Evolutionary conservation across 2,113 vertebrate genomes (phyloP).

Genomic region (Elephas maximus): DNA sequence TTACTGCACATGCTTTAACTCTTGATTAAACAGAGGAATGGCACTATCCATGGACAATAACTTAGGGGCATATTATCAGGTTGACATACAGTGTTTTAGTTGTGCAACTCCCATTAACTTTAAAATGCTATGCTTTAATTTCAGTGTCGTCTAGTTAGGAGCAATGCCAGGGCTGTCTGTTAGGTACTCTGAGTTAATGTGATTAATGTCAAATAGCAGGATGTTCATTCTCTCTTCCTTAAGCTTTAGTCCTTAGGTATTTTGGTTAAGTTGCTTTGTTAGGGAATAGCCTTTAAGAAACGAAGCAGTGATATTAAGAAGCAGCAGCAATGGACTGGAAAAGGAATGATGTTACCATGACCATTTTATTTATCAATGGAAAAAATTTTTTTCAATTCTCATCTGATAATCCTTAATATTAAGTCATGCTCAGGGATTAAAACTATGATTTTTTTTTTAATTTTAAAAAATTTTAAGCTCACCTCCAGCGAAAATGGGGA

Average conservation of each 20-base stretch:
- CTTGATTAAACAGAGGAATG: conserved; percentile 90
- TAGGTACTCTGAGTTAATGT: conserved; percentile 72
- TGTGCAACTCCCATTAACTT: conserved; percentile 76
- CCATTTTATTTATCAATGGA: conserved; percentile 60
- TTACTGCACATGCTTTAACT: conserved; percentile 89
- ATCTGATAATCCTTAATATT: conserved; percentile 58
- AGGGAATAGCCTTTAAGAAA: conserved; percentile 62
- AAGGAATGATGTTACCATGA: conserved; percentile 46
- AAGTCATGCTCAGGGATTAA: neutral
- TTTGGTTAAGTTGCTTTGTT: conserved; percentile 64
- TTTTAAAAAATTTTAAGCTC: conserved; percentile 9
- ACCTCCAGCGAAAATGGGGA: too few species aligned
- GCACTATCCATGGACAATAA: conserved; percentile 86
- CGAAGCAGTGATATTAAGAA: conserved; percentile 56
- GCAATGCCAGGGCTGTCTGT: conserved; percentile 62
- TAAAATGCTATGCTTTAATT: conserved; percentile 65
- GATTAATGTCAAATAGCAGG: conserved; percentile 79
- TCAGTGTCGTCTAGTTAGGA: conserved; percentile 77
- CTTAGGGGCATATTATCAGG: conserved; percentile 85
- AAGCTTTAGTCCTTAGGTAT: conserved; percentile 69
- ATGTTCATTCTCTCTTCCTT: conserved; percentile 80
- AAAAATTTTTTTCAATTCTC: conserved; percentile 44
- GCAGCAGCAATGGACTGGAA: conserved; percentile 44
- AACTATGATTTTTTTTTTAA: conserved; percentile 46
- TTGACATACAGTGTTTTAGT: conserved; percentile 80